Evolutionary conservation across 2,888 invertebrate genomes (phyloP), one percentile per base, ranked within the genome.

Genomic region (Marronus borbonicus): DNA sequence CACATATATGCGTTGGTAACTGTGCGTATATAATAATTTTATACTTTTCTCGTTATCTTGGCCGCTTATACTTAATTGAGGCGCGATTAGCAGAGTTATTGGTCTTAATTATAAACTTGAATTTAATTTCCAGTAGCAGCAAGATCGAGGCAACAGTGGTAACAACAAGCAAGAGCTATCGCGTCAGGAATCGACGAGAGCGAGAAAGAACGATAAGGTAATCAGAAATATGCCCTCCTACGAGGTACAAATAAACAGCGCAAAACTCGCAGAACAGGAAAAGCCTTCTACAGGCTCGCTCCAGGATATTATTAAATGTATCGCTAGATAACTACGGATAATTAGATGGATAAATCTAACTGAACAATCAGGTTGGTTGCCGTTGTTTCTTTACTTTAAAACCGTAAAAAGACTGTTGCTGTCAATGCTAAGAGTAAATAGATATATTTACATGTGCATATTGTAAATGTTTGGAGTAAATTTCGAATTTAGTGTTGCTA

Each of bases 301-400:
- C 50, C 77, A 65, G 77, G 79, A 66, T 77, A 79, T 77, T 79
- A 79, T 77, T 79, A 79, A 79, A 65, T 65, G 70, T 74, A 79
- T 62, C 70, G 79, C 79, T 79, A 77, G 66, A 77, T 72, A 77
- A 77, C 77, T 77, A 55, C 65, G 50, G 68, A 72, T 79, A 79
- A 79, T 79, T 79, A 79, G 76, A 77, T 77, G 70, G 77, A 79
- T 79, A 79, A 79, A 79, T 76, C 68, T 69, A 68, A 76, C 64
- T 66, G 60, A 52, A 55, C 66, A 31, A 76, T 76, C 68, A 39
- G 39, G 64, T 72, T 64, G 58, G 36, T 39, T 52, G 49, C 55
- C 4, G 14, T 36, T 44, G 12, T 44, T 44, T 44, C 2, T 24
- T 44, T 44, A 8, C 2, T 8, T 44, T 0, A 44, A 44, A 44